Evolutionary conservation across 1,140 invertebrate species (phyloP).

Genomic region (Sitophilus oryzae): DNA sequence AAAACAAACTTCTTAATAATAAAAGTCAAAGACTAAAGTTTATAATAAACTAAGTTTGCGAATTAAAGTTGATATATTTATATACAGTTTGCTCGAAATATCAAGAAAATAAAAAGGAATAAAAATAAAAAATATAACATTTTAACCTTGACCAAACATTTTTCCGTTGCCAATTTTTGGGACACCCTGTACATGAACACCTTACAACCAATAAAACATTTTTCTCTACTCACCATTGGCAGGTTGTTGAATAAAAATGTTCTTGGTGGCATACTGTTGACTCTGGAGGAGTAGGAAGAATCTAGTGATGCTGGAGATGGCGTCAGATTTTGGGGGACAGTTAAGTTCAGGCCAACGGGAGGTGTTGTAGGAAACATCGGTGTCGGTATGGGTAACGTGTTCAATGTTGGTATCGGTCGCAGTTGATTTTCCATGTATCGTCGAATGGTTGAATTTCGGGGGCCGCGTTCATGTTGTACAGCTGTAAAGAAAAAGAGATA

Average conservation of each 20-base stretch:
- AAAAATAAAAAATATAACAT: too few species aligned
- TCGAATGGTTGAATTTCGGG: conserved; percentile 86
- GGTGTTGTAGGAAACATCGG: conserved; percentile 25
- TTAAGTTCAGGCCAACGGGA: conserved; percentile 11
- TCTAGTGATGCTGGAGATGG: neutral
- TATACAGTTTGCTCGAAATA: too few species aligned
- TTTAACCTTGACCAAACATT: neutral
- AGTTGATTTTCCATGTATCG: conserved; percentile 53
- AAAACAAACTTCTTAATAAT: too few species aligned
- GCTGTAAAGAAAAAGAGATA: conserved; percentile 65
- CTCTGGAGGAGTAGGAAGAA: neutral
- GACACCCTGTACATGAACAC: neutral
- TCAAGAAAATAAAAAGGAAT: neutral
- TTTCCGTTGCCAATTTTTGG: neutral
- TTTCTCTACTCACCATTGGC: neutral
- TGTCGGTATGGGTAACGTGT: neutral
- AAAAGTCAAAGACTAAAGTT: too few species aligned
- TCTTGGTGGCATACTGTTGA: neutral
- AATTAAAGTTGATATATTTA: too few species aligned
- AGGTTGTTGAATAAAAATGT: neutral
- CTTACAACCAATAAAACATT: neutral
- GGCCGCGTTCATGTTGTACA: conserved; percentile 96
- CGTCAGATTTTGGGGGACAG: conserved; percentile 10
- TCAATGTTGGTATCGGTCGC: neutral
- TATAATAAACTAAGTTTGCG: too few species aligned